Evolutionary conservation across 1,140 invertebrate genomes (phyloP), one percentile per base, ranked within the genome.

Genomic region (Argopecten irradians): DNA sequence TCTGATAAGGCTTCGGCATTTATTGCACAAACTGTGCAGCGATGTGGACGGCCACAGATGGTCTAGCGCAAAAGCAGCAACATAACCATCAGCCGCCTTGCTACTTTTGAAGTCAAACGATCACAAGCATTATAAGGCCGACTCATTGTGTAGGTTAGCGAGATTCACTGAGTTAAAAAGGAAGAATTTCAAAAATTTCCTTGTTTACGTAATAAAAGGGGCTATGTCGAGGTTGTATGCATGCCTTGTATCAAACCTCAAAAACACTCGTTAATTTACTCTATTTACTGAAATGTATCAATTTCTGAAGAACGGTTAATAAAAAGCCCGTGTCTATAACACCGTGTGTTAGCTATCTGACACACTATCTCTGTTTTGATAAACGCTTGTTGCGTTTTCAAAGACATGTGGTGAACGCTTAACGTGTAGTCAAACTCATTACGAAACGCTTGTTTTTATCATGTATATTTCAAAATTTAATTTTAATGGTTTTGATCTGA

Each of bases 191-290:
- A 71, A 71, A 71, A 5, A 71, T 28, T 71, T 16, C n/a, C 55
- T 71, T 71, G 55, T 71, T 71, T 71, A 71, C 55, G 55, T 71
- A 71, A 71, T 28, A 71, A 5, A n/a, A 19, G 55, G 55, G 1
- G 14, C 22, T 3, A 71, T 71, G 55, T 71, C n/a, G 55, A 28
- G 8, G 22, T 71, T n/a, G n/a, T 71, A n/a, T n/a, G 55, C 55
- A n/a, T n/a, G 55, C 55, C 55, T 71, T n/a, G 55, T 71, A 71
- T 71, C 55, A 28, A n/a, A 71, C 55, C 55, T n/a, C 55, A 71
- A 11, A 71, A 71, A 71, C 55, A 71, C 55, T 71, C 55, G 55
- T 71, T 71, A 71, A 71, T 28, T 71, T 71, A n/a, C 55, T 71
- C 28, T 3, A 28, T 0, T 8, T 71, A 28, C 8, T 16, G 5